phyloP scores from a whole-genome alignment of 2,888 invertebrate species.

The Perithous albicinctus region DNA sequence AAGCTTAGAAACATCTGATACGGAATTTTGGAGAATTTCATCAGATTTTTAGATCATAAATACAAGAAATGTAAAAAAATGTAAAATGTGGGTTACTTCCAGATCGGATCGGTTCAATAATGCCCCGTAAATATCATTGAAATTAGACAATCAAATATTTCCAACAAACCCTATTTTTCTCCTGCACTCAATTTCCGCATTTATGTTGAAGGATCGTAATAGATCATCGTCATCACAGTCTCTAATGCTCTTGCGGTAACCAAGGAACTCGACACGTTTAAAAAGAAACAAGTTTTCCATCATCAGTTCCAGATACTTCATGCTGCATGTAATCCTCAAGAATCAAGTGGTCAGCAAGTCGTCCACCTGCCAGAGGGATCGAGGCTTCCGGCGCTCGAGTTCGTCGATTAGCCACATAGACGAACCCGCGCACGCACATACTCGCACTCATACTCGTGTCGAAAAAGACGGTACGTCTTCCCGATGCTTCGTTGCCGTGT shows the following conservation, averaged over 20 bases:
- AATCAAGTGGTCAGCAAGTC: constrained; percentile 57
- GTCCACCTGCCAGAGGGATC: constrained; percentile 61
- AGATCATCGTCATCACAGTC: background rate
- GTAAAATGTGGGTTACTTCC: too few relatives aligned
- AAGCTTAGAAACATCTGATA: too few relatives aligned
- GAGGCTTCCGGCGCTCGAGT: constrained; percentile 58
- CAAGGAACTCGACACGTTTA: background rate
- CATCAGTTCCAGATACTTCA: constrained; percentile 9
- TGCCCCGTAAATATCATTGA: background rate
- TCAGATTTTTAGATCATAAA: too few relatives aligned
- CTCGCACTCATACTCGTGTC: constrained; percentile 2
- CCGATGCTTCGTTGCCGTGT: constrained; percentile 50
- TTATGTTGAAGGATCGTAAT: background rate
- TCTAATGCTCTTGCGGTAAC: constrained; percentile 11
- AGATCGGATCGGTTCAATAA: too few relatives aligned
- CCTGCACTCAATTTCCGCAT: background rate
- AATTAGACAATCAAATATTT: background rate
- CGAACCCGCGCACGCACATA: background rate
- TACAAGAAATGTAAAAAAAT: too few relatives aligned
- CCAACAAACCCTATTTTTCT: background rate
- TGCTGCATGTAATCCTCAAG: constrained; percentile 16
- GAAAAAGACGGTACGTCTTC: constrained; percentile 9
- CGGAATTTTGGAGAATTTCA: too few relatives aligned
- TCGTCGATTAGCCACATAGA: constrained; percentile 50
- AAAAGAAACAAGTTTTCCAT: constrained; percentile 8